phyloP scores from a whole-genome alignment of 2,888 invertebrate genomes.

The Laothoe populi region DNA sequence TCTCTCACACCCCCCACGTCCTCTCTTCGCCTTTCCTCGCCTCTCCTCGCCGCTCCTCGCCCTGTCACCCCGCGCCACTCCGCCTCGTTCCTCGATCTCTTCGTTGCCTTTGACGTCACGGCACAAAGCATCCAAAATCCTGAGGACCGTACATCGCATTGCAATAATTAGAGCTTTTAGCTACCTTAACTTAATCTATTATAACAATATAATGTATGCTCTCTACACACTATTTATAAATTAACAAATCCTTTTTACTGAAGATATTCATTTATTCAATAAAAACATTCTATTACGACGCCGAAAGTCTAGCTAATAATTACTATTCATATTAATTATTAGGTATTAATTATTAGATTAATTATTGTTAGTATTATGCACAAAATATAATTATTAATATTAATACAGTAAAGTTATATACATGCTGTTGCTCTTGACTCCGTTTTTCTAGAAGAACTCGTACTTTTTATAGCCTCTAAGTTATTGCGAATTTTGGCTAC shows the following conservation, averaged over 20 bases:
- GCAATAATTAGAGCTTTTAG: slow-evolving; percentile 57
- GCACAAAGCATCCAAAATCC: slow-evolving; percentile 71
- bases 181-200: slow-evolving; percentile 43
- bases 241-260: slow-evolving; percentile 35
- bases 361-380: background rate
- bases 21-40: background rate
- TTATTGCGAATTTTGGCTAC: too few species aligned
- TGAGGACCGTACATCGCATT: slow-evolving; percentile 60
- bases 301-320: background rate
- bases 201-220: slow-evolving; percentile 35
- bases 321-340: too few species aligned
- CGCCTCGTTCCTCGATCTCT: background rate
- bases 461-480: too few species aligned
- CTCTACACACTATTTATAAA: slow-evolving; percentile 36
- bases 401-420: too few species aligned
- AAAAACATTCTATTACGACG: background rate
- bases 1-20: slow-evolving; percentile 42
- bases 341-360: background rate
- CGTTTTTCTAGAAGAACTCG: too few species aligned
- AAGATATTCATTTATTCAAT: background rate
- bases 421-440: too few species aligned
- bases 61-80: background rate
- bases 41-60: background rate
- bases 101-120: slow-evolving; percentile 73
- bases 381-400: too few species aligned